Conservation (phyloP, 2,797 vertebrate species). For the Pelodytes ibericus region DNA sequence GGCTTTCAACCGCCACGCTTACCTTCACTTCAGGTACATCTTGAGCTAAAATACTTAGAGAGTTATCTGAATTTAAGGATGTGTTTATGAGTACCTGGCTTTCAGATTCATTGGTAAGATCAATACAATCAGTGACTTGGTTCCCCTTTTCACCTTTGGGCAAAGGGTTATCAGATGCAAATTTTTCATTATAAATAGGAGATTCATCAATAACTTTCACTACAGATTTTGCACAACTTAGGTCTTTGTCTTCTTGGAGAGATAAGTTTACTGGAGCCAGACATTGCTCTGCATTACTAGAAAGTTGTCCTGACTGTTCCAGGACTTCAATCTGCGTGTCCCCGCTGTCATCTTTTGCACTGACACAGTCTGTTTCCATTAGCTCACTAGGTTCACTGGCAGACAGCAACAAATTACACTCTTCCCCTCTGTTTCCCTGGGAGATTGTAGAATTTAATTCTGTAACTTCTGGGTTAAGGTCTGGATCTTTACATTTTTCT, state of each 20-base stretch:
- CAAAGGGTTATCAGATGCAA: conserved; percentile 26
- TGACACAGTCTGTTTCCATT: conserved; percentile 56
- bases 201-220: conserved; percentile 51
- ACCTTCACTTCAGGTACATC: conserved; percentile 60
- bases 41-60: conserved; percentile 56
- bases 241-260: conserved; percentile 44
- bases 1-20: conserved; percentile 32
- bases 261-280: conserved; percentile 38
- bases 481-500: conserved; percentile 58
- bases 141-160: conserved; percentile 52
- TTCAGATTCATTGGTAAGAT: conserved; percentile 58
- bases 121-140: conserved; percentile 42
- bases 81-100: conserved; percentile 62
- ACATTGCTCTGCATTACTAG: conserved; percentile 46
- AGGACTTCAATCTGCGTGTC: conserved; percentile 77
- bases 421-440: conserved; percentile 61
- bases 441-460: conserved; percentile 44
- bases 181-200: conserved; percentile 35
- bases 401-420: conserved; percentile 79
- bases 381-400: conserved; percentile 69
- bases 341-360: conserved; percentile 75
- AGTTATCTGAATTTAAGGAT: conserved; percentile 59
- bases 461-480: conserved; percentile 57
- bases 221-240: conserved; percentile 53
- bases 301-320: conserved; percentile 53